phyloP scores from a whole-genome alignment of 2,113 vertebrate genomes.

The Pedionomus torquatus region DNA sequence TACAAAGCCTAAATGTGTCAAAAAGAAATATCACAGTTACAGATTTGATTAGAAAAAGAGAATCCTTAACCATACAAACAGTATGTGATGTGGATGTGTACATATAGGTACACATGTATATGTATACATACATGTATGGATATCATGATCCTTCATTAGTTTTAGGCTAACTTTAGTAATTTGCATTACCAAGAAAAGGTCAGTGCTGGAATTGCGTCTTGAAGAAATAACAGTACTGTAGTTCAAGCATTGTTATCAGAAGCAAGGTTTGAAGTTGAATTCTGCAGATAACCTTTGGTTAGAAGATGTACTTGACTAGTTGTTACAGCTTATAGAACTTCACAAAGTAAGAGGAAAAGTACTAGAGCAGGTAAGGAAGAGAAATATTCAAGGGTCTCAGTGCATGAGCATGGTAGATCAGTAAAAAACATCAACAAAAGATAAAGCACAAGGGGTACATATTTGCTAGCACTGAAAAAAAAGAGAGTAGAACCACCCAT shows the following conservation, averaged over 20 bases:
- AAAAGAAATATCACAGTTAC: not conserved
- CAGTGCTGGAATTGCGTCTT: accelerated
- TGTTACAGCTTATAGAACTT: not conserved
- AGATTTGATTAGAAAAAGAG: not conserved
- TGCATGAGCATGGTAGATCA: accelerated
- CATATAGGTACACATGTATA: too few species aligned
- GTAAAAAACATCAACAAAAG: not conserved
- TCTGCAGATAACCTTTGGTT: not conserved
- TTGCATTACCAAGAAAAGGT: too few species aligned
- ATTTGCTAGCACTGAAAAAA: not conserved
- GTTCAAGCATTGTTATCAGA: not conserved
- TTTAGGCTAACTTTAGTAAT: too few species aligned
- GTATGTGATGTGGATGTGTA: too few species aligned
- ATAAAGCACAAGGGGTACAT: not conserved
- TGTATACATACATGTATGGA: too few species aligned
- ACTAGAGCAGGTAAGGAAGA: not conserved
- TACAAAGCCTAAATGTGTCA: not conserved
- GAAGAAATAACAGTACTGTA: not conserved
- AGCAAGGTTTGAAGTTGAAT: not conserved
- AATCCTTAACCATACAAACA: not conserved
- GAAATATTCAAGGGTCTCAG: not conserved
- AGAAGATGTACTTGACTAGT: not conserved
- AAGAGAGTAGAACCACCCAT: not conserved
- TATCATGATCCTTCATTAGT: too few species aligned
- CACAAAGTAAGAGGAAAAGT: not conserved